Base-by-base conservation (phyloP, 2,888 invertebrate genomes). In the Lasioglossum villosulum region DNA sequence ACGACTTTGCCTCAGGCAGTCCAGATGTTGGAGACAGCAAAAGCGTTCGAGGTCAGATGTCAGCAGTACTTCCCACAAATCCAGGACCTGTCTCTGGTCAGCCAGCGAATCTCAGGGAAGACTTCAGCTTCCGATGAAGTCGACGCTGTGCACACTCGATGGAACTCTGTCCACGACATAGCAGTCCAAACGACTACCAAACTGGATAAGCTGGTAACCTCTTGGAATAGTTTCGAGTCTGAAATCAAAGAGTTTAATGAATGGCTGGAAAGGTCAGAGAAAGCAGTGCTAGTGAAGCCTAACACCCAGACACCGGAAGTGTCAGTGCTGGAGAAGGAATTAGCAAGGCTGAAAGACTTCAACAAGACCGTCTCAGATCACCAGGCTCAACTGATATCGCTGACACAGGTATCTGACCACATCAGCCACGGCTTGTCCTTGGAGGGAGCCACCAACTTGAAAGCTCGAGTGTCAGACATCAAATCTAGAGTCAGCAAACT, bases 321-420 rank as follows among this genome's bases (percentile, higher is more conserved):
- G 2, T 97, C 97, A 83, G 97, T 97, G 92, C 95, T 98, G 39
- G 98, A 98, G 93, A 96, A 97, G 86, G 97, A 98, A 94, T 95
- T 98, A 70, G 96, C 97, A 63, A 97, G 97, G 93, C 95, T 98
- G 0, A 98, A 98, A 94, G 97, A 97, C 1, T 97, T 97, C 87
- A 98, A 97, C 88, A 98, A 98, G 92, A 98, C 98, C 93, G 97
- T 99, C 88, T 97, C 97, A 0, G 97, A 98, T 93, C 98, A 98
- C 91, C 98, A 98, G 95, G 97, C 98, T 0, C 98, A 98, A 94
- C 95, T 98, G 71, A 97, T 98, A 66, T 96, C 97, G 1, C 94
- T 98, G 70, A 97, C 97, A 0, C 98, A 98, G 94, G 96, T 96
- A 72, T 97, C 97, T 87, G 98, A 98, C 93, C 97, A 97, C 81